Evolutionary conservation across 2,888 invertebrate species (phyloP).

Genomic region (Drosophila diplacantha): DNA sequence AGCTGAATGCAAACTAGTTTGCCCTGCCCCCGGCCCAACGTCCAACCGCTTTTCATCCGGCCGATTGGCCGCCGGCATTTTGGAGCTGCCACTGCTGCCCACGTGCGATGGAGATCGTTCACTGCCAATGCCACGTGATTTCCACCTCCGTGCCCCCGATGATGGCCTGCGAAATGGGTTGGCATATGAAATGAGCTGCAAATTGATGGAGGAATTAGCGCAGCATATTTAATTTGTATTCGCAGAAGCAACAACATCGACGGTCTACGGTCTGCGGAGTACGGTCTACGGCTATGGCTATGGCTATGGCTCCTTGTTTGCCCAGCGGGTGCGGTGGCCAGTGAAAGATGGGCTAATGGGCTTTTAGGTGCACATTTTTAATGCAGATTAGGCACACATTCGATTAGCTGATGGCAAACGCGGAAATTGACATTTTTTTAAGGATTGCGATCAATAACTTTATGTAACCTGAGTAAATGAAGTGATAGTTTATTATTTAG

Average conservation of each 20-base stretch:
- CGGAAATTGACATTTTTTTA: background rate
- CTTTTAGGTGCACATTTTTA: constrained; percentile 39
- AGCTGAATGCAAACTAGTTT: constrained; percentile 60
- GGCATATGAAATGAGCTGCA: constrained; percentile 72
- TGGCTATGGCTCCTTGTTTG: constrained; percentile 20
- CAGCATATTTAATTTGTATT: constrained; percentile 62
- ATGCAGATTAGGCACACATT: constrained; percentile 32
- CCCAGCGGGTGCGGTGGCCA: constrained; percentile 14
- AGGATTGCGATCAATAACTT: background rate
- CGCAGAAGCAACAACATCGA: constrained; percentile 23
- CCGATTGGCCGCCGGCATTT: constrained; percentile 59
- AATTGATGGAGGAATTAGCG: constrained; percentile 73
- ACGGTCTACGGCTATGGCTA: background rate
- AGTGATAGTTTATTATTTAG: background rate
- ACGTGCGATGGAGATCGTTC: constrained; percentile 44
- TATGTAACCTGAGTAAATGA: background rate
- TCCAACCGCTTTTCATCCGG: constrained; percentile 17
- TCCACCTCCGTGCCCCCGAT: constrained; percentile 5
- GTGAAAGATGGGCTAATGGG: constrained; percentile 34
- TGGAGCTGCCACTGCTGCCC: constrained; percentile 37
- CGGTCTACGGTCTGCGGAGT: background rate
- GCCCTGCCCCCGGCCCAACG: background rate
- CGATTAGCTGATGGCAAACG: constrained; percentile 10
- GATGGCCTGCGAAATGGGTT: constrained; percentile 56
- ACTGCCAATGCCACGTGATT: constrained; percentile 15